Base-by-base conservation (phyloP, 2,888 invertebrate species). In the Anarsia innoxiella region DNA sequence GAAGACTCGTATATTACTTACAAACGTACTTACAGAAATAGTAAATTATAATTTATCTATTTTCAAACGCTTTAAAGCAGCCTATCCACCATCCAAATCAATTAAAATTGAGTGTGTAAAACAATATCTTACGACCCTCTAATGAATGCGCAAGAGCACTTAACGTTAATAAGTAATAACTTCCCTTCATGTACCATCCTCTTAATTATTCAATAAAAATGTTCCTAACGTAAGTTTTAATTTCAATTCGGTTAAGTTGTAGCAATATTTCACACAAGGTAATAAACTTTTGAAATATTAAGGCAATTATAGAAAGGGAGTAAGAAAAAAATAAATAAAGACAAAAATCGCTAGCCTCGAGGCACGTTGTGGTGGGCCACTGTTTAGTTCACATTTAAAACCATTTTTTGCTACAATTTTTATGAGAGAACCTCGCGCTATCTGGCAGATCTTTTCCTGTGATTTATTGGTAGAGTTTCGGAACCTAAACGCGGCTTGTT, bases 351-450 rank as follows among this genome's bases (percentile, higher is more conserved):
- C 56, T 61, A 51, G 74, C 77, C 68, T 26, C 35, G 12, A 65
- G 83, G 63, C 32, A 51, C 63, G 45, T 51, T 54, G 68, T 40
- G 70, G 75, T 72, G 73, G 80, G 80, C 83, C 83, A 83, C 82
- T 73, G 78, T 80, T 74, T 65, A 62, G 62, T 53, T 54, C 66
- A 64, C 62, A 66, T 71, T 76, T 66, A 65, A 57, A 59, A 59
- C 52, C 54, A 66, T 68, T 69, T 51, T 52, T 64, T 60, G 49
- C 54, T 49, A 50, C 40, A 53, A n/a, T n/a, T 57, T 56, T 68
- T 66, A 65, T 59, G 59, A 66, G 49, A 19, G 59, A 56, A 63
- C 60, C n/a, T n/a, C 58, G 55, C 58, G 53, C 53, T 76, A 79
- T 78, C 78, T 61, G 41, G 51, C 51, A 58, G 60, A 78, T 78